A percentile compares a stretch with the other conserved stretches of the same genome.
Evolutionary conservation across 2,113 vertebrate species (phyloP).

Genomic region (Chloropsis cyanopogon): DNA sequence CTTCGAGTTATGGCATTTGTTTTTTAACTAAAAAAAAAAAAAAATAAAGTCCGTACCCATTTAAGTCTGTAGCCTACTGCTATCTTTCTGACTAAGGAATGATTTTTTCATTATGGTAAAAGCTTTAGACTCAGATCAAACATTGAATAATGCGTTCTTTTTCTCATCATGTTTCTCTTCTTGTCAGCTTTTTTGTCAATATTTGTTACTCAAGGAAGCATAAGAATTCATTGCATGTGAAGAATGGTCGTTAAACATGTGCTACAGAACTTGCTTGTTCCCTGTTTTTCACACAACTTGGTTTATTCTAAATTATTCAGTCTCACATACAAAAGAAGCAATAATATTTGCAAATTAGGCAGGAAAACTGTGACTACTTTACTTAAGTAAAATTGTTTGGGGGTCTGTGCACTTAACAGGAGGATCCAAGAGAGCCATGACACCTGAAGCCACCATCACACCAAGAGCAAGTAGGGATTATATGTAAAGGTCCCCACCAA

Average conservation of each 20-base stretch:
- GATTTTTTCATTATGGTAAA: not conserved
- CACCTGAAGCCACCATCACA: not conserved
- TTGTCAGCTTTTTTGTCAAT: not conserved
- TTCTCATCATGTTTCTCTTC: not conserved
- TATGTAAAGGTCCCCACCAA: fast-evolving
- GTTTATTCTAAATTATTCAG: not conserved
- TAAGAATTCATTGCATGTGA: not conserved
- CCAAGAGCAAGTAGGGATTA: fast-evolving
- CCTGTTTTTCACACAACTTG: not conserved
- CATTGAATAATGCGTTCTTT: not conserved
- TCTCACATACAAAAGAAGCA: not conserved
- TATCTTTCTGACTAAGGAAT: not conserved
- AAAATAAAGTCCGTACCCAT: not conserved
- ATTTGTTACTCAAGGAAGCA: not conserved
- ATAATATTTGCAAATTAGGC: not conserved
- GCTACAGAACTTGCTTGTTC: not conserved
- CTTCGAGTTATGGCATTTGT: not conserved
- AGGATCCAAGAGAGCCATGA: not conserved
- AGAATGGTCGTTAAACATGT: not conserved
- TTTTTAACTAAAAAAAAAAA: not conserved
- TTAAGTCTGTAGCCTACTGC: not conserved
- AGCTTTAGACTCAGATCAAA: not conserved
- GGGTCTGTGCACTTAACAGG: not conserved
- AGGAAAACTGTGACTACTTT: not conserved
- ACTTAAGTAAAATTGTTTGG: not conserved